Percentiles rank a stretch among this genome's conserved stretches.
Evolutionary conservation across 2,797 vertebrate genomes (phyloP).

Genomic region (Lutjanus argentimaculatus): DNA sequence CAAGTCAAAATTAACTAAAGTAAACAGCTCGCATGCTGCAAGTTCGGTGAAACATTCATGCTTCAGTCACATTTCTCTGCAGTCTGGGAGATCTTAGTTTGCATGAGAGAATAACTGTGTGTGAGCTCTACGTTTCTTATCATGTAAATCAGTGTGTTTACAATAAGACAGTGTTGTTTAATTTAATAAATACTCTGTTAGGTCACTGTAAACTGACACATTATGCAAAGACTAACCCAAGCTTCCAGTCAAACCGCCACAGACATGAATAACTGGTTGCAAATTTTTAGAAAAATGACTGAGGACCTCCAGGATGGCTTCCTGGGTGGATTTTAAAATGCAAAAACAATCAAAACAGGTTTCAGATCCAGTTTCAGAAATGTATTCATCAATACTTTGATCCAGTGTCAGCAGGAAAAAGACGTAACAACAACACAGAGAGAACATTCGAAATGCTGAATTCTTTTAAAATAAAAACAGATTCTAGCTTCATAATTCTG

Average conservation of each 20-base stretch:
- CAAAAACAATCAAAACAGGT: not conserved
- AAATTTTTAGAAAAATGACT: not conserved
- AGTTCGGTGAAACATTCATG: not conserved
- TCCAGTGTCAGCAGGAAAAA: constrained; percentile 29
- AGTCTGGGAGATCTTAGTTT: not conserved
- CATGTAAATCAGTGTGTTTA: not conserved
- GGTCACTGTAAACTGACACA: not conserved
- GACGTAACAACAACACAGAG: constrained; percentile 56
- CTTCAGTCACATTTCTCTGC: not conserved
- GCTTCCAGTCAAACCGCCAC: constrained; percentile 1
- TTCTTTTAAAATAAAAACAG: constrained; percentile 40
- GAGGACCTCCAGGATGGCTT: constrained; percentile 31
- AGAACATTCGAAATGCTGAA: constrained; percentile 74
- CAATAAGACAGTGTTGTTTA: not conserved
- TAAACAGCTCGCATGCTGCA: not conserved
- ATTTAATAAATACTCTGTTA: not conserved
- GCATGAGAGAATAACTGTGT: not conserved
- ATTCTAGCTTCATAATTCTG: constrained; percentile 32
- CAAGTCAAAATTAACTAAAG: not conserved
- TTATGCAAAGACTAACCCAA: not conserved
- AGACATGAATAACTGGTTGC: not conserved
- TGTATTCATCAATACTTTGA: constrained; percentile 15
- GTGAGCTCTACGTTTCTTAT: not conserved
- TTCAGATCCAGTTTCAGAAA: constrained; percentile 13
- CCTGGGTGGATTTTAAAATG: not conserved